Evolutionary conservation across 2,888 invertebrate species (phyloP), one percentile per base, ranked within the genome.

Genomic region (Drosophila mimetica): DNA sequence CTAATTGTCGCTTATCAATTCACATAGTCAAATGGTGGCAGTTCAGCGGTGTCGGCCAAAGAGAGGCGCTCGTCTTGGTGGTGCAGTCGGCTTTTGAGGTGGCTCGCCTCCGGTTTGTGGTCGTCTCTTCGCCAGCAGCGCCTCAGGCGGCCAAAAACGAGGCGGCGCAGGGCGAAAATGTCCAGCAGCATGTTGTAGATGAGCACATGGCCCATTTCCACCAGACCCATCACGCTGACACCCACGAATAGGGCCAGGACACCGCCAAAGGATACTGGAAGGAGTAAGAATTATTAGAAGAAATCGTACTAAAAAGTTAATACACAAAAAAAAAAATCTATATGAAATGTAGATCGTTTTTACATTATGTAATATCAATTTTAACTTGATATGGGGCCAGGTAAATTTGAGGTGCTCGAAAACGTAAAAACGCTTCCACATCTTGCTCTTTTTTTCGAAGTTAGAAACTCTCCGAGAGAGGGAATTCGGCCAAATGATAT

Each of bases 211-310:
- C 69, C 59, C 44, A 81, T 81, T 71, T 81, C 50, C 36, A 93
- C 76, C 32, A 78, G 51, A 0, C 84, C 81, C 76, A 75, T 76
- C 14, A 81, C 78, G 57, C 81, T 81, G 22, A 81, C 51, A 14
- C 81, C 81, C 37, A 81, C 79, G 28, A 81, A 84, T 8, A 93
- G 93, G 2, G 93, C 92, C 22, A 93, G 88, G 3, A 92, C 92
- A 2, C 93, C 93, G n/a, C 93, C 93, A 76, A 93, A 85, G 8
- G 84, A 85, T 1, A 86, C 84, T 85, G 46, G 1, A 6, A 2
- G 6, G 1, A 6, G 11, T 9, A 9, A 16, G 28, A 9, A 9
- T 2, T 2, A 28, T 22, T 22, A 9, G 28, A 1, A 3, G 22
- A 1, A 6, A 22, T 5, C 6, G 5, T 7, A 25, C 1, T 25